Base-by-base conservation (phyloP, 2,113 vertebrate genomes). In the Hippoglossus stenolepis region DNA sequence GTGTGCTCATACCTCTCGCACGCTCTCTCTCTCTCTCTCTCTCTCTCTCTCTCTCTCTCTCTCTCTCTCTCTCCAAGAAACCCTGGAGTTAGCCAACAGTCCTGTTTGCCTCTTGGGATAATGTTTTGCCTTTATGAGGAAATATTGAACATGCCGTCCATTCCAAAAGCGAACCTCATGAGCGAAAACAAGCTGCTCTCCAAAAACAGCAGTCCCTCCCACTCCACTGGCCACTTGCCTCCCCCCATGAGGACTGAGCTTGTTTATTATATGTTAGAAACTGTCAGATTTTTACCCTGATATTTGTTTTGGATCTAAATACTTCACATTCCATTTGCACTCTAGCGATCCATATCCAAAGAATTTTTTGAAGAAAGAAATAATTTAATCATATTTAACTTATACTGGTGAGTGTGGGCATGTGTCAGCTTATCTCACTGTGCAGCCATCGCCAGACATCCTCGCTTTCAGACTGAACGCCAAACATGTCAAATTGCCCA, bases 121-220 rank as follows among this genome's bases (percentile, higher is more conserved):
- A 79, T 64, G 71, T 85, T 84, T 69, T 77, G 81, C 82, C 79
- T 89, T 83, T 85, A 81, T 85, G 82, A 82, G 89, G 87, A 90
- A 90, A 92, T 88, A 90, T 82, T 88, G 85, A 89, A 85, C 87
- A 82, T 64, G 77, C 63, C 58, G 54, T 87, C 71, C 90, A 73
- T 82, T 91, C 87, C 80, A 80, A 84, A 73, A 82, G 57, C 75
- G 74, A 85, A 85, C 82, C 85, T 81, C 86, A 43, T 65, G 58
- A 85, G 88, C 21, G 20, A 91, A 91, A 93, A 90, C 84, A 91
- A 74, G 53, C 74, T 51, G 63, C 81, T 65, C 24, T 91, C 90
- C 91, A 92, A 90, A 85, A 93, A 81, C 87, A 92, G 86, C 91
- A 85, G 51, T 82, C 78, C 70, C 58, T 87, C 88, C 79, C 78